phyloP scores from a whole-genome alignment of 2,888 invertebrate genomes.

The Troides aeacus region DNA sequence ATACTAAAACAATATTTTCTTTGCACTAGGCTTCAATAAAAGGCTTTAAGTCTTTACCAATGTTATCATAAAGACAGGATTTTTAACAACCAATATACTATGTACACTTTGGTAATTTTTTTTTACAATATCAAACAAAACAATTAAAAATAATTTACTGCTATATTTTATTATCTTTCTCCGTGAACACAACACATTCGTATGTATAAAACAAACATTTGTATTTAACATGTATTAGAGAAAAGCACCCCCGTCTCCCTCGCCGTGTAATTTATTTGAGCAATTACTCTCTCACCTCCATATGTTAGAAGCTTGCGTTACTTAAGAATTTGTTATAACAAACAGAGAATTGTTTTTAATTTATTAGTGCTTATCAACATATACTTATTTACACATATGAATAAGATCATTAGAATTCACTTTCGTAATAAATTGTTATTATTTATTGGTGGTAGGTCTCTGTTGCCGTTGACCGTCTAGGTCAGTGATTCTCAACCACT shows the following conservation, averaged over 20 bases:
- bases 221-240: conserved; percentile 20
- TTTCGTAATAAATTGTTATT: background rate
- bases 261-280: conserved; percentile 22
- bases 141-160: too few relatives aligned
- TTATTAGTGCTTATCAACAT: background rate
- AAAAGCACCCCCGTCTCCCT: conserved; percentile 21
- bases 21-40: too few relatives aligned
- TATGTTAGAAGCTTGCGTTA: conserved; percentile 20
- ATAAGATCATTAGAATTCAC: too few relatives aligned
- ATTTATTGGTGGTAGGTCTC: background rate
- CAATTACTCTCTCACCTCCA: conserved; percentile 26
- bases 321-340: conserved; percentile 13
- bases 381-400: background rate
- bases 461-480: too few relatives aligned
- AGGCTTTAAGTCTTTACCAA: too few relatives aligned
- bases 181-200: background rate
- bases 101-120: too few relatives aligned
- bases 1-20: too few relatives aligned
- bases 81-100: too few relatives aligned
- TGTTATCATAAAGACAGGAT: too few relatives aligned
- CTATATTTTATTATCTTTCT: background rate
- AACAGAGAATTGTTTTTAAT: background rate
- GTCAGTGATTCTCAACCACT: too few relatives aligned
- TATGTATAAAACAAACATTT: background rate
- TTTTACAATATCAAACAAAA: too few relatives aligned